These are phyloP conservation scores for Myotis yumanensis DNA, from an alignment of 2,113 vertebrate genomes.

Conservation along the genomic window DNA sequence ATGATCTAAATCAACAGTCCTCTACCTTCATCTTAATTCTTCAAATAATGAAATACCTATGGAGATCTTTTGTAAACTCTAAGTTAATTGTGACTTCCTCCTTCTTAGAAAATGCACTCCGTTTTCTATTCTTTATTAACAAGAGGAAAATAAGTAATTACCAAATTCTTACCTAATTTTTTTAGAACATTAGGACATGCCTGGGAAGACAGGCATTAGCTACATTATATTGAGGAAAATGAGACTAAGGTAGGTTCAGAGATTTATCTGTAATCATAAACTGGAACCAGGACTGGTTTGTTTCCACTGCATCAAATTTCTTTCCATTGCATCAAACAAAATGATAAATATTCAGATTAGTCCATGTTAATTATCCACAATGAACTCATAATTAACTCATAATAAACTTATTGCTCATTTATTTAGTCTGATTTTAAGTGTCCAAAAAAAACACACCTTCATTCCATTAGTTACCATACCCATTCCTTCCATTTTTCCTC, in stretches of 20 bases:
- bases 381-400: constrained; percentile 25
- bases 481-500: neutral
- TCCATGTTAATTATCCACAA: neutral
- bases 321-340: constrained; percentile 29
- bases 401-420: constrained; percentile 40
- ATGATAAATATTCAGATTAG: neutral
- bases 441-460: constrained; percentile 24
- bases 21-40: neutral
- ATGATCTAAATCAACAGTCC: neutral
- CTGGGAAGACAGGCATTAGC: constrained; percentile 10
- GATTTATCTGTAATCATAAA: neutral
- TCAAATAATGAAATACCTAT: constrained; percentile 17
- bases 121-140: constrained; percentile 26
- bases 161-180: neutral
- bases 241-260: neutral
- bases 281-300: neutral
- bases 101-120: neutral
- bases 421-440: constrained; percentile 40
- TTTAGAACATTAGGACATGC: neutral
- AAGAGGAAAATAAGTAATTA: neutral
- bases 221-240: constrained; percentile 36
- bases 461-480: neutral
- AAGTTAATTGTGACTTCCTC: constrained; percentile 6
- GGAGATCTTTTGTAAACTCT: constrained; percentile 27
- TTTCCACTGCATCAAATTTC: neutral